Evolutionary conservation across 2,888 invertebrate species (phyloP).

Genomic region (Notodonta ziczac): DNA sequence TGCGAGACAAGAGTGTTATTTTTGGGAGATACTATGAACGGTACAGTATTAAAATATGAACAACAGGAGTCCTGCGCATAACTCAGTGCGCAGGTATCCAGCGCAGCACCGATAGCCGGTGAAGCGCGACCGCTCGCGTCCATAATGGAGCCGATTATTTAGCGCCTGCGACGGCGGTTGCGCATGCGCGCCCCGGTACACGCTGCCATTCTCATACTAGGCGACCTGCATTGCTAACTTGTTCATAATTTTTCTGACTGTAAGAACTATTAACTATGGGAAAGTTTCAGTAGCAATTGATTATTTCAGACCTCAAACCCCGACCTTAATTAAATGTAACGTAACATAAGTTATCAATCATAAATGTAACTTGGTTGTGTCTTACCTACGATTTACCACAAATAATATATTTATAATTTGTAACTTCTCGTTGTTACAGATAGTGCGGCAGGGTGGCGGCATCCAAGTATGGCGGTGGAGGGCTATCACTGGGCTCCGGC

Average conservation of each 20-base stretch:
- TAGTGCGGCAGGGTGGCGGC: constrained; percentile 81
- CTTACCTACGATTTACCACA: background rate
- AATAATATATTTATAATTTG: background rate
- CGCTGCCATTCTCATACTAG: background rate
- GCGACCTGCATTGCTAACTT: constrained; percentile 6
- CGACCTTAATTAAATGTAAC: too few species aligned
- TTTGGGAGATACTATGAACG: too few species aligned
- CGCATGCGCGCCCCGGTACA: constrained; percentile 29
- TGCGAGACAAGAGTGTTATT: too few species aligned
- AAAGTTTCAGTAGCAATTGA: too few species aligned
- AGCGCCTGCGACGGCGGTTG: constrained; percentile 36
- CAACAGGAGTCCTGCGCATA: background rate
- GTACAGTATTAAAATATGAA: background rate
- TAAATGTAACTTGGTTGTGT: too few species aligned
- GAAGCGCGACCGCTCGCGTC: constrained; percentile 61
- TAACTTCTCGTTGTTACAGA: constrained; percentile 58
- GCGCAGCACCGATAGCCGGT: constrained; percentile 63
- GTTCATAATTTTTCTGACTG: constrained; percentile 9
- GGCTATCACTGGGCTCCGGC: constrained; percentile 73
- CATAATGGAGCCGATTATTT: constrained; percentile 35
- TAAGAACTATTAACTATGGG: background rate
- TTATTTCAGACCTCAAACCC: too few species aligned
- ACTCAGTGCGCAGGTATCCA: background rate
- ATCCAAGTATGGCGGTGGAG: constrained; percentile 81
- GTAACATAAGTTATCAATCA: too few species aligned